Base-by-base conservation (phyloP, 23 tunicate species). In the Phallusia fumigata region DNA sequence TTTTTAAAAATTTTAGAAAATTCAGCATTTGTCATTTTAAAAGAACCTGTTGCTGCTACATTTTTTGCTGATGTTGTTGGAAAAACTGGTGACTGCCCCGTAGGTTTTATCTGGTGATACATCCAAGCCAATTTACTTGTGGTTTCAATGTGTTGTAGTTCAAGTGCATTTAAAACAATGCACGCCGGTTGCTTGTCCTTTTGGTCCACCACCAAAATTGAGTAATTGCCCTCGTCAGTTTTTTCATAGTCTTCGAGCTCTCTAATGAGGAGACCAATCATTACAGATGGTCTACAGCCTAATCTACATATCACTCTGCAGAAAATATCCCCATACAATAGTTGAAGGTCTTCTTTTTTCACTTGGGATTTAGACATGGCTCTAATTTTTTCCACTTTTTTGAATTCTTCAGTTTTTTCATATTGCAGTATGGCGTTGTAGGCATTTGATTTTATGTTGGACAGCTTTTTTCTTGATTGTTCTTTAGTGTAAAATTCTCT, bases 151-250 rank as follows among this genome's bases (percentile, higher is more conserved):
- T 74, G 31, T 19, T 74, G 5, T 18, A 30, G 31, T 30, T 74
- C 77, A 33, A 18, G 44, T 31, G 3, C 3, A 35, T 74, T 74
- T 2, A 74, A 19, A 30, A 30, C 77, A 33, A 74, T 33, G 77
- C 77, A 74, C 19, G 35, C 77, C 28, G 34, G 77, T 74, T 74
- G 34, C 12, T 33, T 35, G 22, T 74, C 77, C 13, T 74, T 74
- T 30, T 74, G 77, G 28, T 74, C 31, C 45, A 19, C 22, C 28
- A 74, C 35, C 22, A 74, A 31, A 30, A 74, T 30, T 21, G 77
- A 74, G 3, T 30, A 30, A 74, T 74, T 74, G 34, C 45, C 45
- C 22, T 74, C 35, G 35, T 33, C 35, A 33, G 77, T 58, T 74
- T 35, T 74, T 74, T 74, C 77, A 30, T 30, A 30, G 22, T 30